Percentiles rank a stretch among this genome's conserved stretches.
phyloP scores from a whole-genome alignment of 1,140 invertebrate species.

The Macrocentrus cingulum region DNA sequence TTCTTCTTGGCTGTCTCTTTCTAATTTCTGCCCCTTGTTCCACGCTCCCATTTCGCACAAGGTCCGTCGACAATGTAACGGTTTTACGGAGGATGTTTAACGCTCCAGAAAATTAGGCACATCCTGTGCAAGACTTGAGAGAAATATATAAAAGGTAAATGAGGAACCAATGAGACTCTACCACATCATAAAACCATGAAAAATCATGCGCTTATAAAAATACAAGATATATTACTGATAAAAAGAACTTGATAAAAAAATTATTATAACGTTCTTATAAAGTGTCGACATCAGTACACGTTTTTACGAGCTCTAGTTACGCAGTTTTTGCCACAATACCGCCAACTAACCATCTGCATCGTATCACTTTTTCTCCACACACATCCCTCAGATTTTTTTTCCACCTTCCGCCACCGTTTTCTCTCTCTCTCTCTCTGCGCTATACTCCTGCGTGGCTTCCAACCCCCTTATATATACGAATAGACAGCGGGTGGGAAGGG shows the following conservation, averaged over 20 bases:
- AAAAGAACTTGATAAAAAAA: too few relatives aligned
- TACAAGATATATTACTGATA: too few relatives aligned
- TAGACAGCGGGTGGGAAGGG: neutral
- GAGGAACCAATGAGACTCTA: constrained; percentile 26
- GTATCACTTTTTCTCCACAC: too few relatives aligned
- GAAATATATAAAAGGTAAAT: neutral
- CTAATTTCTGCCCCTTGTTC: neutral
- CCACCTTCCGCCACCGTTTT: neutral
- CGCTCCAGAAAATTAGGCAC: constrained; percentile 39
- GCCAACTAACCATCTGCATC: neutral
- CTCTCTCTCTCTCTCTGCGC: neutral
- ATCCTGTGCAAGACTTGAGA: constrained; percentile 20
- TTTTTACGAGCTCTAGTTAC: too few relatives aligned
- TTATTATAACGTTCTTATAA: too few relatives aligned
- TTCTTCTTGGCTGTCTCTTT: neutral
- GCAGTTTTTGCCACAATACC: neutral
- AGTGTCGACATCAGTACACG: too few relatives aligned
- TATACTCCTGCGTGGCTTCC: neutral
- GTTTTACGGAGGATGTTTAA: constrained; percentile 31
- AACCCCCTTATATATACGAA: neutral
- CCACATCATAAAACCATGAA: too few relatives aligned
- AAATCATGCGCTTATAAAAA: too few relatives aligned
- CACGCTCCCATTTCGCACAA: constrained; percentile 13
- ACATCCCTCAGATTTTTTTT: too few relatives aligned
- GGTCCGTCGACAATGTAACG: constrained; percentile 15